Base-by-base conservation (phyloP, 2,113 vertebrate species). In the Platichthys flesus region DNA sequence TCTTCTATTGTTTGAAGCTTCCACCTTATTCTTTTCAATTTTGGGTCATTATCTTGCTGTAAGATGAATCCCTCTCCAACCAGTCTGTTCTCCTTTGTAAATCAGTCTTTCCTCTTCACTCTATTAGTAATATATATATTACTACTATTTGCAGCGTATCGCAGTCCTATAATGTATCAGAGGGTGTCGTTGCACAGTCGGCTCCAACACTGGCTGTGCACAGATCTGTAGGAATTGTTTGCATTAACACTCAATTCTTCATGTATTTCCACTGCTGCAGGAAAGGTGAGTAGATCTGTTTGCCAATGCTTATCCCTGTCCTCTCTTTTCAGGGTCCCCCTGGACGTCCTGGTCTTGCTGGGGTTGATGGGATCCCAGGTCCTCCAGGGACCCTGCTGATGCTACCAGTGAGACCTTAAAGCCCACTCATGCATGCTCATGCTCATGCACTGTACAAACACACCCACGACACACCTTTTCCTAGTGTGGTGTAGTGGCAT, bases 341-440 rank as follows among this genome's bases (percentile, higher is more conserved):
- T 12, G 97, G 97, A 60, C 94, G 93, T 21, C 91, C 95, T 9
- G 97, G 97, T 40, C 90, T 97, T 65, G 84, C 95, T 8, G 97
- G 97, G 72, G 88, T 88, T 16, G 96, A 96, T 5, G 97, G 97
- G 28, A 93, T 96, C 66, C 95, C 93, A 0, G 97, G 97, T 54
- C 94, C 93, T 0, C 93, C 96, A 0, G 97, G 97, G 73, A 98
- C 96, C 0, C 86, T 96, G 82, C 85, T 98, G 67, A 96, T 98
- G 97, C 88, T 98, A 77, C 97, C 97, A 64, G 97, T 98, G 91
- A 94, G 95, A 86, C 20, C n/a, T 78, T 37, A 63, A 26, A 64
- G n/a, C 51, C 45, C 60, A 52, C 12, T 24, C 9, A 66, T 26
- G 15, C 66, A 61, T 51, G 2, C n/a, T 58, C 66, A 57, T 56